Conservation (phyloP, 2,113 vertebrate species). For the Hippocampus comes region DNA sequence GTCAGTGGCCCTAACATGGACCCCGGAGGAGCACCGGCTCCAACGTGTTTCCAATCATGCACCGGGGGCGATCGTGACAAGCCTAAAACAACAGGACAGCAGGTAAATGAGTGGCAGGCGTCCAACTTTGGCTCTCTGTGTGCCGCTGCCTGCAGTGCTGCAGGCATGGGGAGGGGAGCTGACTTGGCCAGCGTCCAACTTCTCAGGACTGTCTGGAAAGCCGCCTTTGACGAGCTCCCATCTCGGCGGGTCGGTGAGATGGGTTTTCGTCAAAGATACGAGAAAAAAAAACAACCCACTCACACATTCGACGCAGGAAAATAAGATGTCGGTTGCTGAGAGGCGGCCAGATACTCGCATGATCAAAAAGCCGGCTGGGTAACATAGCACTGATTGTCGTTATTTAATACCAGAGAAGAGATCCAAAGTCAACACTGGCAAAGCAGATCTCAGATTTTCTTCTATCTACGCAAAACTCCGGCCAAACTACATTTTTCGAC, state of each 20-base stretch:
- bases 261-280: slow-evolving; percentile 17
- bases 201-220: slow-evolving; percentile 37
- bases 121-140: slow-evolving; percentile 33
- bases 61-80: slow-evolving; percentile 50
- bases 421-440: slow-evolving; percentile 53
- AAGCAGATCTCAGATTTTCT: slow-evolving; percentile 38
- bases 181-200: slow-evolving; percentile 33
- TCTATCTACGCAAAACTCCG: slow-evolving; percentile 27
- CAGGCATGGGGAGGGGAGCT: neutral
- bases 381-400: slow-evolving; percentile 12
- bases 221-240: slow-evolving; percentile 20
- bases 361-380: slow-evolving; percentile 18
- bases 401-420: slow-evolving; percentile 16
- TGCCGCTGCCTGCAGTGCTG: slow-evolving; percentile 33
- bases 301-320: neutral
- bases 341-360: slow-evolving; percentile 21
- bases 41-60: slow-evolving; percentile 59
- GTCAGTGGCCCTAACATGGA: slow-evolving; percentile 39
- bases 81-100: slow-evolving; percentile 60
- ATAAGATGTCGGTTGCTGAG: neutral
- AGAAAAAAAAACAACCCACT: slow-evolving; percentile 12
- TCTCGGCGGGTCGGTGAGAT: slow-evolving; percentile 15
- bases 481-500: slow-evolving; percentile 37
- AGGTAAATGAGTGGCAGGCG: slow-evolving; percentile 53
- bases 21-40: slow-evolving; percentile 38